Evolutionary conservation across 1,140 invertebrate genomes (phyloP).

Genomic region (Listronotus bonariensis): DNA sequence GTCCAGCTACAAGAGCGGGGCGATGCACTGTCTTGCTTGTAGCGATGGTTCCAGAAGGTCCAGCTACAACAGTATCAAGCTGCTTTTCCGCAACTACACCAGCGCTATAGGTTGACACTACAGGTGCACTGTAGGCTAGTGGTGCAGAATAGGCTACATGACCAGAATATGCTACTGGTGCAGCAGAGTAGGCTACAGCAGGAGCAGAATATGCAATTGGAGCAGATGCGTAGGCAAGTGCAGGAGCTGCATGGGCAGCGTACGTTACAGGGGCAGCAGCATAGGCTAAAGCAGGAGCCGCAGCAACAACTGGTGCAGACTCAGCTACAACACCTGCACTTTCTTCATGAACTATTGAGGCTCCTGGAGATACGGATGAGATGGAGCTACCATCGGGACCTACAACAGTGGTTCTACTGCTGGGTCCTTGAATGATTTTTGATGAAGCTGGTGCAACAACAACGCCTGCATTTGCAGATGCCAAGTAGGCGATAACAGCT

Average conservation of each 20-base stretch:
- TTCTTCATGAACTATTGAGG: slow-evolving; percentile 39
- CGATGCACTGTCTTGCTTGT: slow-evolving; percentile 8
- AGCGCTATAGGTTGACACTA: not conserved
- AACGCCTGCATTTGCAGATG: slow-evolving; percentile 35
- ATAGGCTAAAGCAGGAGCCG: not conserved
- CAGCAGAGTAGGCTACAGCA: slow-evolving; percentile 4
- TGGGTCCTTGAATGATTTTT: slow-evolving; percentile 44
- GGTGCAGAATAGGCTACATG: slow-evolving; percentile 7
- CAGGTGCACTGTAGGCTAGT: slow-evolving; percentile 1
- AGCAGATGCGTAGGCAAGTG: slow-evolving; percentile 9
- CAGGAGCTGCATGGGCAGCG: not conserved
- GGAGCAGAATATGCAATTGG: slow-evolving; percentile 13
- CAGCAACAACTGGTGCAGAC: slow-evolving; percentile 21
- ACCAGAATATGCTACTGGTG: slow-evolving; percentile 13
- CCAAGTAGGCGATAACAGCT: slow-evolving; percentile 22
- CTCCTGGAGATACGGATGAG: slow-evolving; percentile 40
- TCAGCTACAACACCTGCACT: slow-evolving; percentile 22
- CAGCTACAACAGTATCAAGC: slow-evolving; percentile 19
- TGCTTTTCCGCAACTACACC: slow-evolving; percentile 12
- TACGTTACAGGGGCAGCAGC: slow-evolving; percentile 1
- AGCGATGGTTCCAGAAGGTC: slow-evolving; percentile 16
- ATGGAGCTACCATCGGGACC: slow-evolving; percentile 47
- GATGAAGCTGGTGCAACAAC: slow-evolving; percentile 34
- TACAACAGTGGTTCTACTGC: slow-evolving; percentile 38
- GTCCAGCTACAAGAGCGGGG: slow-evolving; percentile 15